A percentile compares a stretch with the other conserved stretches of the same genome.
Evolutionary conservation across 2,113 vertebrate species (phyloP).

Genomic region (Chaetodon auriga): DNA sequence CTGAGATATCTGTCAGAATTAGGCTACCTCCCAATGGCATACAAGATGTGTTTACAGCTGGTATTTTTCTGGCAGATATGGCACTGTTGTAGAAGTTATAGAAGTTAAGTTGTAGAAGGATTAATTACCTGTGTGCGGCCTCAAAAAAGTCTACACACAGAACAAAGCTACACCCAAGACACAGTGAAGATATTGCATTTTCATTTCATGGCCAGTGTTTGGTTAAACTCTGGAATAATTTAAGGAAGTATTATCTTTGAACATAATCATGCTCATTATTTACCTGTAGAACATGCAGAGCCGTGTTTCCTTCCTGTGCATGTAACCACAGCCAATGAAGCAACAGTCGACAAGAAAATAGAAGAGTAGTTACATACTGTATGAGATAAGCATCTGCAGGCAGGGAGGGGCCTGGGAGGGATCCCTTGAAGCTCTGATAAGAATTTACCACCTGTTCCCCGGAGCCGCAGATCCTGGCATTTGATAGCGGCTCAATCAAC

Average conservation of each 20-base stretch:
- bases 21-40: neutral
- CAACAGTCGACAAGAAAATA: neutral
- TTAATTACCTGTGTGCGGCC: neutral
- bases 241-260: neutral
- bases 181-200: neutral
- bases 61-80: neutral
- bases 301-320: neutral
- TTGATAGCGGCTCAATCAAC: slow-evolving; percentile 74
- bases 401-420: neutral
- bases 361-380: slow-evolving; percentile 19
- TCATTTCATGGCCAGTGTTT: neutral
- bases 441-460: slow-evolving; percentile 66
- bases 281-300: neutral
- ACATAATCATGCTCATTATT: neutral
- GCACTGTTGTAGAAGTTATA: neutral
- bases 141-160: neutral
- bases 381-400: slow-evolving; percentile 40
- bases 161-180: neutral
- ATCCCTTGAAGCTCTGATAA: slow-evolving; percentile 37
- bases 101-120: neutral
- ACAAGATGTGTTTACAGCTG: neutral
- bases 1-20: neutral
- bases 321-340: neutral
- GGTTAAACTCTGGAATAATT: slow-evolving; percentile 1
- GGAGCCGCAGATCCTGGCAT: slow-evolving; percentile 64